Evolutionary conservation across 2,797 vertebrate genomes (phyloP), one percentile per base, ranked within the genome.

Genomic region (Anguilla anguilla): DNA sequence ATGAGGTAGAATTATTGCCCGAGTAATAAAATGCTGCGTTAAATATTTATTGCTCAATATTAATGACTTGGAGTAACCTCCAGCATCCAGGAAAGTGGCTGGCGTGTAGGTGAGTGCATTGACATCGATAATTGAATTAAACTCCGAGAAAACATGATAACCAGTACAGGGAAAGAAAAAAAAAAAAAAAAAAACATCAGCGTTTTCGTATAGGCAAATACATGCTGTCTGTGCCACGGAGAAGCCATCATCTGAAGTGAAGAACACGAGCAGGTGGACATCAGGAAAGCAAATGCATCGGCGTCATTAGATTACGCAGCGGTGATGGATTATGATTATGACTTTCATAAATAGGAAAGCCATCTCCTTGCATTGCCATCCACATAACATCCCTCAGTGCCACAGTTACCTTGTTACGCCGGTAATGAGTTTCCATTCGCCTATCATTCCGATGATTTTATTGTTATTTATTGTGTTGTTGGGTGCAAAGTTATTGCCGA

Each of bases 371-470:
- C 79, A 82, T 82, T 51, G 79, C 79, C 46, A 77, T 49, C 79
- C 79, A 82, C 79, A 13, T 51, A 51, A 51, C 79, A 82, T 82
- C 79, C 79, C 79, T 82, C 79, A 82, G 79, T 82, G 79, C 79
- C 79, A 25, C 79, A 82, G 51, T 82, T 82, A 82, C 79, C 79
- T 82, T 82, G 79, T 82, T 82, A 82, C 11, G 6, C 79, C 46
- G 43, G 46, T 82, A 82, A 82, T 82, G 79, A 82, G 19, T 82
- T 82, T 82, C 79, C 46, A 46, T 82, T 46, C 46, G 79, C 79
- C 79, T 82, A 82, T 82, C 79, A 51, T 82, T 82, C n/a, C 79
- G 22, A 51, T 82, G 79, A n/a, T 82, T 82, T 82, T 82, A 82
- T 82, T 82, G 25, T 82, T 82, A 82, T 82, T 82, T 82, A 82